These are phyloP conservation scores for Taurulus bubalis DNA, from an alignment of 2,113 vertebrate species.

Conservation along the genomic window DNA sequence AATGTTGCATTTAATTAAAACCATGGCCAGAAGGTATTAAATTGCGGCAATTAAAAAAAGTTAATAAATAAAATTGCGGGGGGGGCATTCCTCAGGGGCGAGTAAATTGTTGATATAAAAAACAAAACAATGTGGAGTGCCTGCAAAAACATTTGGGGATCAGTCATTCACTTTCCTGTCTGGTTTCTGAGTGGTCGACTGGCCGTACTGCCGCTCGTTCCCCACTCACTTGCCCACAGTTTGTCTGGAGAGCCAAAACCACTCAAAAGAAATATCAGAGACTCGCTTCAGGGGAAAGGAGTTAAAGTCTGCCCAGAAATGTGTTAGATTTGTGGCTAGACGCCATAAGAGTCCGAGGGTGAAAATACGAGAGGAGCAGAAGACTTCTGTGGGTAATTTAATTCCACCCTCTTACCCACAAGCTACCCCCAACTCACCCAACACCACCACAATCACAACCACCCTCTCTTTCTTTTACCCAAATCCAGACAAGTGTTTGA, in stretches of 20 bases:
- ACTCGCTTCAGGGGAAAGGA: neutral
- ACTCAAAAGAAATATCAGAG: neutral
- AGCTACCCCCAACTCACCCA: conserved; percentile 13
- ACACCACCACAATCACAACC: neutral
- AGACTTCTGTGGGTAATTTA: conserved; percentile 57
- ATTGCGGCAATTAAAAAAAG: neutral
- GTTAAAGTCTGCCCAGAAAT: neutral
- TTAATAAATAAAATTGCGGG: neutral
- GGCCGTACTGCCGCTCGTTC: neutral
- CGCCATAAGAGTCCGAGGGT: conserved; percentile 38
- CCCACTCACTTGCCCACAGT: neutral
- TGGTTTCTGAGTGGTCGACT: neutral
- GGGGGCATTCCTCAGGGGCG: no score
- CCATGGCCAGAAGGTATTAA: neutral
- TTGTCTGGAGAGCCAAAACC: neutral
- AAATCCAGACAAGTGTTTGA: conserved; percentile 49
- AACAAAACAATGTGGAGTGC: neutral
- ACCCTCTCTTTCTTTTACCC: conserved; percentile 19
- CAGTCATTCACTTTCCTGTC: neutral
- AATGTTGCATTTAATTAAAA: neutral
- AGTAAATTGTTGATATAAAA: no score
- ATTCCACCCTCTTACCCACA: conserved; percentile 46
- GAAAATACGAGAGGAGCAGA: conserved; percentile 49
- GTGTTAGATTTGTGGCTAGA: neutral
- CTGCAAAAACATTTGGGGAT: neutral